These are phyloP conservation scores for Danionella dracula DNA, from an alignment of 2,797 vertebrate genomes.

Conservation along the genomic window DNA sequence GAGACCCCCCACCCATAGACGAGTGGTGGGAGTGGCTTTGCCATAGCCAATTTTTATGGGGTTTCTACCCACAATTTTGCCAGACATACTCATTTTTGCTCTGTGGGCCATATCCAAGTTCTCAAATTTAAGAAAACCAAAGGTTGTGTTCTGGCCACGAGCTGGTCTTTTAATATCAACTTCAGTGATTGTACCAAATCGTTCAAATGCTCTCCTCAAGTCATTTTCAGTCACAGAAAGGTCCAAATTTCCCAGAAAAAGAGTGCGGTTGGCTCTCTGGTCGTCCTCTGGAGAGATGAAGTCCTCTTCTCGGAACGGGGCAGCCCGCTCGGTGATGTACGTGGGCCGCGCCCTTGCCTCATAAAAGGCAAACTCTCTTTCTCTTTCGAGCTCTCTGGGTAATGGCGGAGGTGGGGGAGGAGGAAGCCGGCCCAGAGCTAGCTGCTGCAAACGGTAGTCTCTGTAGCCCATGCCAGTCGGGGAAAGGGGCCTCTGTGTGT, in stretches of 20 bases:
- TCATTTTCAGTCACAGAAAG: slow-evolving; percentile 90
- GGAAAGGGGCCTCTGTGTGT: slow-evolving; percentile 80
- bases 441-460: slow-evolving; percentile 92
- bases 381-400: slow-evolving; percentile 89
- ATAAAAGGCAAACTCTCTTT: slow-evolving; percentile 84
- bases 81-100: slow-evolving; percentile 95
- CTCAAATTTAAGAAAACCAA: slow-evolving; percentile 96
- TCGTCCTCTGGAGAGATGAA: slow-evolving; percentile 94
- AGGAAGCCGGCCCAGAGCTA: slow-evolving; percentile 86
- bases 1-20: slow-evolving; percentile 94
- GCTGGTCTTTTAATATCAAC: slow-evolving; percentile 93
- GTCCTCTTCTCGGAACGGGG: slow-evolving; percentile 87
- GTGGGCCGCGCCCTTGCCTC: slow-evolving; percentile 84
- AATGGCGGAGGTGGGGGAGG: slow-evolving; percentile 87
- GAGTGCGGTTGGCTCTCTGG: slow-evolving; percentile 92
- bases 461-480: slow-evolving; percentile 88
- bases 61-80: slow-evolving; percentile 90
- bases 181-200: slow-evolving; percentile 94
- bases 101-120: slow-evolving; percentile 98
- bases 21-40: slow-evolving; percentile 92
- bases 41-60: slow-evolving; percentile 97
- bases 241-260: slow-evolving; percentile 96
- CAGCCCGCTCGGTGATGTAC: slow-evolving; percentile 81
- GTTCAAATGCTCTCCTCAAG: slow-evolving; percentile 86
- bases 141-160: slow-evolving; percentile 88